phyloP scores from a whole-genome alignment of 2,113 vertebrate species.

The Balaeniceps rex region DNA sequence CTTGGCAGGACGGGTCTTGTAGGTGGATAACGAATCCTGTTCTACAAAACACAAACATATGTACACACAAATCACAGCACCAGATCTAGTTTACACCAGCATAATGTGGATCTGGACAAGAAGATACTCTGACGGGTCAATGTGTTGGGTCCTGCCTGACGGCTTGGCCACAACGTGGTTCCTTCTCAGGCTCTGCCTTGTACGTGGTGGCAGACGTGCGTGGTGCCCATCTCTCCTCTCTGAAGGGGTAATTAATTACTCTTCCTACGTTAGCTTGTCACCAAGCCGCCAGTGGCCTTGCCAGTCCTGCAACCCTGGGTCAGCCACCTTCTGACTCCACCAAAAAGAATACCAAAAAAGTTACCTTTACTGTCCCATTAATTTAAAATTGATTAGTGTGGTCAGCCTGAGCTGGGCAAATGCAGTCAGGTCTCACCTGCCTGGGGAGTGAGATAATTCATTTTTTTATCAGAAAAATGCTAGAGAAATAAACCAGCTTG shows the following conservation, averaged over 20 bases:
- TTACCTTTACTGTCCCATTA: background rate
- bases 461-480: background rate
- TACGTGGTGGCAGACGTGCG: fast-evolving
- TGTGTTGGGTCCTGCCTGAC: fast-evolving
- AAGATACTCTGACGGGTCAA: background rate
- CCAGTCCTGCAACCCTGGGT: background rate
- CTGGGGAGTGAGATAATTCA: background rate
- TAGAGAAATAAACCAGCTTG: background rate
- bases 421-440: background rate
- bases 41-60: fast-evolving
- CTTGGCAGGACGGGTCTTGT: background rate
- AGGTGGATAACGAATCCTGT: fast-evolving
- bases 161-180: fast-evolving
- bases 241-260: background rate
- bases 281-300: background rate
- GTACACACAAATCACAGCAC: background rate
- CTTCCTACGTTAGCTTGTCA: background rate
- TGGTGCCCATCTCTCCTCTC: background rate
- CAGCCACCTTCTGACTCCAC: background rate
- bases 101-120: fast-evolving
- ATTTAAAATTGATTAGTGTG: background rate
- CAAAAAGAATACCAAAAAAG: background rate
- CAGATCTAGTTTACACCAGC: fast-evolving
- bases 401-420: background rate
- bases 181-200: background rate